Percentiles rank a stretch among this genome's conserved stretches.
Conservation (phyloP, 1,140 invertebrate species). For the Tribolium madens region DNA sequence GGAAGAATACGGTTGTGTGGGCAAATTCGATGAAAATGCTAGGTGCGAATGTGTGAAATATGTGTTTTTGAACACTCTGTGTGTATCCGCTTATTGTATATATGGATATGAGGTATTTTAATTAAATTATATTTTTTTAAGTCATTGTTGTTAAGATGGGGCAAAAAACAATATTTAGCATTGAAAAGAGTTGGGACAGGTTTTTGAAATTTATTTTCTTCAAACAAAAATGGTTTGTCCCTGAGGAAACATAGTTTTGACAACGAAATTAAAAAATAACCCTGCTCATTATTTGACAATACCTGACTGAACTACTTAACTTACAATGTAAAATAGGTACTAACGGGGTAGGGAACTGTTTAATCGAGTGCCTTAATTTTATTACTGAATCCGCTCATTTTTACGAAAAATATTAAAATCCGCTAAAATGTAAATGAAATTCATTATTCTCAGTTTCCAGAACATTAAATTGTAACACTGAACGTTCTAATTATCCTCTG, state of each 20-base stretch:
- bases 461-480: too few relatives aligned
- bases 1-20: slow-evolving; percentile 19
- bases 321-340: background rate
- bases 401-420: background rate
- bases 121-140: slow-evolving; percentile 40
- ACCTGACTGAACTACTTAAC: background rate
- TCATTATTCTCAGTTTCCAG: background rate
- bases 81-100: slow-evolving; percentile 4
- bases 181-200: too few relatives aligned
- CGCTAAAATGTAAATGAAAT: background rate
- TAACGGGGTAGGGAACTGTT: slow-evolving; percentile 1
- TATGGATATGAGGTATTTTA: slow-evolving; percentile 1
- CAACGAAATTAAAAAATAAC: background rate
- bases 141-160: background rate
- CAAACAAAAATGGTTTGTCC: background rate
- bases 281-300: background rate
- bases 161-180: background rate
- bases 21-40: slow-evolving; percentile 1
- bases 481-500: too few relatives aligned
- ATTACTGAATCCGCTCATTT: background rate
- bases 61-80: background rate
- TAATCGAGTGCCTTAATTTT: slow-evolving; percentile 7
- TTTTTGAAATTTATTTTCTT: too few relatives aligned
- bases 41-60: slow-evolving; percentile 25
- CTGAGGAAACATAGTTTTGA: too few relatives aligned